A percentile compares a stretch with the other conserved stretches of the same genome.
Conservation (phyloP, 2,797 vertebrate species). For the Todus mexicanus region DNA sequence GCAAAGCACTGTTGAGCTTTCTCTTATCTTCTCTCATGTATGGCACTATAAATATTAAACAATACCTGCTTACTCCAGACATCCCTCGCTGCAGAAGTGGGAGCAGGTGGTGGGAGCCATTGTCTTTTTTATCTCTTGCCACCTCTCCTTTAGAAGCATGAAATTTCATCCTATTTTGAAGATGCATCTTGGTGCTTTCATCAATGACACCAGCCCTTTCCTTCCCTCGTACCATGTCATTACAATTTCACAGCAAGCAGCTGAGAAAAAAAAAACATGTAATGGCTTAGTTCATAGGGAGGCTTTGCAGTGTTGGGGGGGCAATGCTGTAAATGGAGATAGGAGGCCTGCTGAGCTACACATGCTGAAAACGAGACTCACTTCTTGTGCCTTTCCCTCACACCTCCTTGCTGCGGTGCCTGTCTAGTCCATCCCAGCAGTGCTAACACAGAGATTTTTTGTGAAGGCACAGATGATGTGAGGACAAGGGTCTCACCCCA, state of each 20-base stretch:
- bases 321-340: neutral
- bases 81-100: neutral
- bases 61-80: neutral
- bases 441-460: neutral
- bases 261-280: neutral
- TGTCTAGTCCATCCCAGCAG: neutral
- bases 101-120: neutral
- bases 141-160: neutral
- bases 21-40: neutral
- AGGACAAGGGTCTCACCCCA: neutral
- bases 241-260: neutral
- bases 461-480: neutral
- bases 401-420: accelerated
- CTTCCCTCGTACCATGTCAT: neutral
- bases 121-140: neutral
- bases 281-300: neutral
- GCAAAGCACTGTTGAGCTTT: neutral
- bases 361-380: neutral
- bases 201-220: neutral
- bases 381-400: neutral
- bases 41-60: neutral
- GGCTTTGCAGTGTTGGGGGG: neutral
- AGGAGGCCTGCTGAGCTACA: neutral
- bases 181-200: neutral
- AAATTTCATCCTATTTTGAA: neutral